A percentile compares a stretch with the other conserved stretches of the same genome.
phyloP scores from a whole-genome alignment of 2,888 invertebrate species.

The Xylota sylvarum region DNA sequence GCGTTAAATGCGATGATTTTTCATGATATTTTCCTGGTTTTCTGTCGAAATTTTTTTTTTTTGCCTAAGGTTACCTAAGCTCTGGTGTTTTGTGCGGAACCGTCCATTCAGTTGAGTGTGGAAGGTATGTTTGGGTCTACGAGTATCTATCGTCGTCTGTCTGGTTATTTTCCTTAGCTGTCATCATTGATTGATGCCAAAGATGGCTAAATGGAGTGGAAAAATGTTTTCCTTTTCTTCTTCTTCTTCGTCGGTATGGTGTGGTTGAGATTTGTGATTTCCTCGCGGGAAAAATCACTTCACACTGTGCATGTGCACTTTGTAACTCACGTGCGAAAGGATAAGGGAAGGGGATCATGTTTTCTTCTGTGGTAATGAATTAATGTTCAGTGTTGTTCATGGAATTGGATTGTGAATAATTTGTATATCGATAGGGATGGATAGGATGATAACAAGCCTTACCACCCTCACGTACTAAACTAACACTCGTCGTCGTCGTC shows the following conservation, averaged over 20 bases:
- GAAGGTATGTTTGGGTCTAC: neutral
- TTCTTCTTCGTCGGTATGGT: constrained; percentile 3
- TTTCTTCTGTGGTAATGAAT: constrained; percentile 1
- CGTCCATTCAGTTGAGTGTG: constrained; percentile 31
- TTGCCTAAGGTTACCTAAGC: constrained; percentile 47
- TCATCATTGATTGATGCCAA: constrained; percentile 76
- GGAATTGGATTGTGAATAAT: constrained; percentile 42
- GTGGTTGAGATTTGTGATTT: constrained; percentile 47
- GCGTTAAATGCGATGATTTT: constrained; percentile 74
- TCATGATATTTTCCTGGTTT: constrained; percentile 55
- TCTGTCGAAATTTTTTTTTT: constrained; percentile 63
- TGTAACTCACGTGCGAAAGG: constrained; percentile 1
- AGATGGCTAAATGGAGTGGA: constrained; percentile 75
- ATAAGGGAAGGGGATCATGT: neutral
- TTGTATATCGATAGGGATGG: constrained; percentile 38
- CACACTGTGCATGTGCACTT: constrained; percentile 15
- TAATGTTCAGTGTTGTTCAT: constrained; percentile 26
- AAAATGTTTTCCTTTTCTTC: constrained; percentile 57
- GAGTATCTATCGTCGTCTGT: constrained; percentile 66
- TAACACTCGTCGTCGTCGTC: neutral
- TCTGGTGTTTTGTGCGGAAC: constrained; percentile 13
- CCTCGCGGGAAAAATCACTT: constrained; percentile 39
- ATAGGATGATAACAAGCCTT: neutral
- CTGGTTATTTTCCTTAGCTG: constrained; percentile 70
- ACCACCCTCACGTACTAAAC: constrained; percentile 8